Percentiles rank a stretch among this genome's conserved stretches.
Evolutionary conservation across 2,888 invertebrate species (phyloP).

Genomic region (Aleiodes leptofemur): DNA sequence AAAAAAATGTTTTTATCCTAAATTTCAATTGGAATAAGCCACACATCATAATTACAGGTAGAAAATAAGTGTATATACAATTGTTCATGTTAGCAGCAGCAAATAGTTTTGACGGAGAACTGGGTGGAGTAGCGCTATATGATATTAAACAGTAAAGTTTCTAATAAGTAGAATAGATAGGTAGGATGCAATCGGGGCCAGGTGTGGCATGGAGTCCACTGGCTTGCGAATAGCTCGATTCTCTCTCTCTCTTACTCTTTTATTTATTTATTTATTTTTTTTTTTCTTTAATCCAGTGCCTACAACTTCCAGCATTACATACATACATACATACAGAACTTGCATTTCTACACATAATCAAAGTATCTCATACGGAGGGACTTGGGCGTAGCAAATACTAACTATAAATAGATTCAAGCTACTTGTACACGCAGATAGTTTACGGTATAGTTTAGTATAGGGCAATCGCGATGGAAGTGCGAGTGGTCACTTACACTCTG

Average conservation of each 20-base stretch:
- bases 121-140: constrained; percentile 22
- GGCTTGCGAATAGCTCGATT: constrained; percentile 39
- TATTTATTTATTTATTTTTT: no score
- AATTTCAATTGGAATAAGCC: no score
- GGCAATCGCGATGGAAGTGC: constrained; percentile 43
- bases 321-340: constrained; percentile 1
- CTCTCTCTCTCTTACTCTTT: constrained; percentile 13
- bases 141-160: constrained; percentile 29
- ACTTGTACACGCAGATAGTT: constrained; percentile 63
- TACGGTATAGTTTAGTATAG: constrained; percentile 44
- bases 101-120: constrained; percentile 57
- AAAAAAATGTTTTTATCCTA: no score
- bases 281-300: neutral
- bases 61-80: no score
- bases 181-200: constrained; percentile 70
- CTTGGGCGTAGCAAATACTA: constrained; percentile 49
- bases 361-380: constrained; percentile 27
- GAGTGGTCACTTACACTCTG: constrained; percentile 50
- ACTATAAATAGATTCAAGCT: constrained; percentile 72
- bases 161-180: constrained; percentile 57
- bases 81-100: constrained; percentile 30
- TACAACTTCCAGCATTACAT: constrained; percentile 12
- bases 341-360: constrained; percentile 19
- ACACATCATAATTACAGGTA: no score
- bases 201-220: constrained; percentile 67